Evolutionary conservation across 2,888 invertebrate species (phyloP), one percentile per base, ranked within the genome.

Genomic region (Amorpha juglandis): DNA sequence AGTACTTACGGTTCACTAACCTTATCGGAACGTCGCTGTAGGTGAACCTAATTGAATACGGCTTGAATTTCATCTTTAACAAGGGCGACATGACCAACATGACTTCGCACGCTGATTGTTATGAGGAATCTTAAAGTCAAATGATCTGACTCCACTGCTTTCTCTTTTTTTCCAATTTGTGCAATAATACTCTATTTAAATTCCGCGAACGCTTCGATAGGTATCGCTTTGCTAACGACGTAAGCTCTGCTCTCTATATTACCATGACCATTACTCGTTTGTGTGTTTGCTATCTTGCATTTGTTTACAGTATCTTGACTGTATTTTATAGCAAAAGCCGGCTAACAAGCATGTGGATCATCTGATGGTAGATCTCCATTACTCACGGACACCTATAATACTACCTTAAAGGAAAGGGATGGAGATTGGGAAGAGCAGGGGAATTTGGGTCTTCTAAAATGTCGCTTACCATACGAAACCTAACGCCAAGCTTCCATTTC

Each of bases 101-200:
- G 74, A 80, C 91, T 91, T 92, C 88, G 91, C 91, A 90, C 89
- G 91, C 89, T 91, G 92, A 91, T 91, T 92, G 90, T 86, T 74
- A 78, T 73, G 74, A 84, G 81, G 90, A 91, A 90, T 91, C 87
- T 83, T 76, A 70, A 77, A 89, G 91, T 92, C 83, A 91, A 91
- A 81, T 87, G 77, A 89, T 85, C 84, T 91, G 89, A 92, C 91
- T 84, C 69, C 70, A 77, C 66, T 64, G 63, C 74, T 78, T 75
- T 75, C 83, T 83, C 78, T 78, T 75, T 82, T 73, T 69, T 76
- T 72, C 74, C 67, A 71, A 72, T 74, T 74, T 69, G 64, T 72
- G 79, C 74, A 69, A 67, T 63, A 72, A 72, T 74, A 69, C 70
- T 75, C 65, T 72, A 66, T 79, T 73, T 69, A 71, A 65, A 72